phyloP scores from a whole-genome alignment of 2,797 vertebrate species.

The Takifugu rubripes region DNA sequence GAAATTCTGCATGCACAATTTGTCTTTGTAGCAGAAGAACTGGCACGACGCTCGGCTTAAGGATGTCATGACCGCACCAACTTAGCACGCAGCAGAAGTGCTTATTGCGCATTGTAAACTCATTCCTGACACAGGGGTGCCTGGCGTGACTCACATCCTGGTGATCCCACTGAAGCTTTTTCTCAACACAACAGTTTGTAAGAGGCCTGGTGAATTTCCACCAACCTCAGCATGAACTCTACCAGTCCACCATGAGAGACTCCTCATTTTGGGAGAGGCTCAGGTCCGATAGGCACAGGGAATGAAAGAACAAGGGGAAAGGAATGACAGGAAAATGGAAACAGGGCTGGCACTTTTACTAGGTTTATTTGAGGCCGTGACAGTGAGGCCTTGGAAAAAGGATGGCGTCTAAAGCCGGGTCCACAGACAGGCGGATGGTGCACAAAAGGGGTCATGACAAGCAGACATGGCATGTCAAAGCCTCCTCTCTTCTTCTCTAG shows the following conservation, averaged over 20 bases:
- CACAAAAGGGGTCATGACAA: constrained; percentile 76
- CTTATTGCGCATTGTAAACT: constrained; percentile 72
- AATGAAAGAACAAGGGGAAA: constrained; percentile 53
- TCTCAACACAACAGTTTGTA: constrained; percentile 67
- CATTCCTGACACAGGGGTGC: constrained; percentile 68
- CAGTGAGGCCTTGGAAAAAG: constrained; percentile 70
- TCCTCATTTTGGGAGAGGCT: constrained; percentile 65
- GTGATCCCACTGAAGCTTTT: constrained; percentile 60
- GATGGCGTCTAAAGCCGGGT: constrained; percentile 68
- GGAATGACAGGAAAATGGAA: constrained; percentile 69
- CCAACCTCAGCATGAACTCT: constrained; percentile 71
- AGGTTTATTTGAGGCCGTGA: constrained; percentile 76
- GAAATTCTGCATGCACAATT: constrained; percentile 75
- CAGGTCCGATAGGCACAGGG: constrained; percentile 69
- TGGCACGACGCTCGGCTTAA: constrained; percentile 62
- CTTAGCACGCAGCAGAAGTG: constrained; percentile 70
- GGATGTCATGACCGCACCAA: constrained; percentile 74
- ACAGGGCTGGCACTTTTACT: constrained; percentile 70
- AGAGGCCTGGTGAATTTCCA: constrained; percentile 75
- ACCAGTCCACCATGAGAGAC: constrained; percentile 67
- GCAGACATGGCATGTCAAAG: constrained; percentile 77
- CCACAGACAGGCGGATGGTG: constrained; percentile 63
- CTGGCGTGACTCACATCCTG: constrained; percentile 62
- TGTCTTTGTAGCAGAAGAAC: constrained; percentile 74
- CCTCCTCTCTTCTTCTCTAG: constrained; percentile 64